Conservation (phyloP, 2,113 vertebrate genomes). For the Pluvialis apricaria region DNA sequence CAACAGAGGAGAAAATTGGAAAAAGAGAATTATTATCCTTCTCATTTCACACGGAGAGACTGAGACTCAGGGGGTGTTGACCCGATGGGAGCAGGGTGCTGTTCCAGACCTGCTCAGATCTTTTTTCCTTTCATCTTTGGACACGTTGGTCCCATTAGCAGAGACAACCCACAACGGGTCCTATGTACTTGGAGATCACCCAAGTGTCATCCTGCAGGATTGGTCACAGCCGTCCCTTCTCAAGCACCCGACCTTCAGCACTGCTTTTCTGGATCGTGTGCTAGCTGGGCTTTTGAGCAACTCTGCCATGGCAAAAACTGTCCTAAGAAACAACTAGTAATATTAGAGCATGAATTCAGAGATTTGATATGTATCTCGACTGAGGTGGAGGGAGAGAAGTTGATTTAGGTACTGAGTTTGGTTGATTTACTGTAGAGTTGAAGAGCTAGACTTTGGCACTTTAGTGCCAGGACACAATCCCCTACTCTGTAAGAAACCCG, state of each 20-base stretch:
- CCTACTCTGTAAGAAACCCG: not conserved
- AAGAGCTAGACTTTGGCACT: not conserved
- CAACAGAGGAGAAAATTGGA: not conserved
- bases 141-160: not conserved
- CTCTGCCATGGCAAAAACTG: not conserved
- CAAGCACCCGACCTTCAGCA: not conserved
- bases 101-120: not conserved
- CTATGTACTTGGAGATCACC: not conserved
- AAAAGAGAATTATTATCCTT: not conserved
- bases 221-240: not conserved
- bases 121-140: not conserved
- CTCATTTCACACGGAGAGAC: not conserved
- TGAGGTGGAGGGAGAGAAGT: not conserved
- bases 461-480: not conserved
- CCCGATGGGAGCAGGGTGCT: not conserved
- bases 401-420: not conserved
- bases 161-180: not conserved
- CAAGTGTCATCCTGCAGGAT: not conserved
- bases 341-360: not conserved
- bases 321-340: not conserved
- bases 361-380: rapidly evolving
- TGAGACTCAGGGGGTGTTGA: not conserved
- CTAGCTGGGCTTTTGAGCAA: not conserved
- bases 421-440: not conserved
- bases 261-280: not conserved